A percentile compares a stretch with the other conserved stretches of the same genome.
Conservation (phyloP, 2,113 vertebrate genomes). For the Arvicanthis niloticus region DNA sequence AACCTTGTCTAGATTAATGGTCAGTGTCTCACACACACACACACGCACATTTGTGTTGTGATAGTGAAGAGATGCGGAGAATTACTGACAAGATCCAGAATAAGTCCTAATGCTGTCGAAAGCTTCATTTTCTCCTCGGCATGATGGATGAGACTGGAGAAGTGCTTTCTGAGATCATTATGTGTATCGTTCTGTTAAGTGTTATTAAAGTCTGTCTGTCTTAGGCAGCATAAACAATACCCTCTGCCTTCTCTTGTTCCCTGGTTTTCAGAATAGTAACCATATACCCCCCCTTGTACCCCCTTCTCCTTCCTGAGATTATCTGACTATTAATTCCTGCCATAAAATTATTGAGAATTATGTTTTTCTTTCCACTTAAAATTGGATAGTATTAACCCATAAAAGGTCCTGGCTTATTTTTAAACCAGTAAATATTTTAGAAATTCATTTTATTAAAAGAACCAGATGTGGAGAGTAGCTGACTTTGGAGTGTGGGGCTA, state of each 20-base stretch:
- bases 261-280: conserved; percentile 73
- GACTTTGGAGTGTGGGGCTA: conserved; percentile 60
- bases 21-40: conserved; percentile 88
- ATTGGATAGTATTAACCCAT: conserved; percentile 28
- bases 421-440: conserved; percentile 35
- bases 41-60: conserved; percentile 88
- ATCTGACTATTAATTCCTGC: conserved; percentile 54
- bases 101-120: conserved; percentile 91
- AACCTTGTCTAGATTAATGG: conserved; percentile 88
- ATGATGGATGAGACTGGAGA: conserved; percentile 90
- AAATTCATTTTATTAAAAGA: background rate
- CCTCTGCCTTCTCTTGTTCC: conserved; percentile 82
- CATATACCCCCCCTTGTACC: conserved; percentile 11
- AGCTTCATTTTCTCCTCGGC: conserved; percentile 89
- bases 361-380: conserved; percentile 72
- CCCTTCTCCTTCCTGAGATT: conserved; percentile 58
- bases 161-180: conserved; percentile 91
- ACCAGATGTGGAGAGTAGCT: background rate
- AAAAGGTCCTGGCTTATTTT: conserved; percentile 1
- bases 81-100: conserved; percentile 92
- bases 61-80: conserved; percentile 87
- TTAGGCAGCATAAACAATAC: conserved; percentile 86
- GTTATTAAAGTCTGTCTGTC: conserved; percentile 91
- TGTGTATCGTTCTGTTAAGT: conserved; percentile 90
- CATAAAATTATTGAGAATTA: background rate